Evolutionary conservation across 2,888 invertebrate species (phyloP), one percentile per base, ranked within the genome.

Genomic region (Papilio gigon): DNA sequence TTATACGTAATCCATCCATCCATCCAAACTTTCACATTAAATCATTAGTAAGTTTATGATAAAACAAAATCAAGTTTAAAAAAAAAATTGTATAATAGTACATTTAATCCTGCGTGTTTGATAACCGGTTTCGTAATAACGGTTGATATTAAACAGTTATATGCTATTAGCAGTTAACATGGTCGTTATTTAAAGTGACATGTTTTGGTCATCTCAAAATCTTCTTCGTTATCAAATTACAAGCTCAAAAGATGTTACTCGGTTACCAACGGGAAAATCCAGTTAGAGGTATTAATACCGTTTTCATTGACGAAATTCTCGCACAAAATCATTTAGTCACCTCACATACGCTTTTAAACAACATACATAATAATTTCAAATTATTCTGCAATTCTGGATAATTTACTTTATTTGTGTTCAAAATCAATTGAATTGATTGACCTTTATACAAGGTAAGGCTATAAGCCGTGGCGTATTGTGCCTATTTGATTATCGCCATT

Each of bases 201-300:
- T 50, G 50, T 27, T 14, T 25, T 50, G 27, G 6, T 27, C 27
- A 53, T 53, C 53, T 3, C 0, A n/a, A 27, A n/a, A 53, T 14
- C 27, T 5, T 27, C 27, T 14, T 53, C n/a, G 2, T 53, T 50
- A 25, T 50, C 50, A 53, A 59, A 37, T 20, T 25, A 14, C n/a
- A 11, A 20, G 20, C 20, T 9, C 35, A 20, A 30, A 58, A n/a
- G n/a, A n/a, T n/a, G 35, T 11, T n/a, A 35, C 33, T 58, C 35
- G 33, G n/a, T 33, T 33, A n/a, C 58, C 35, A 58, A 58, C 58
- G 58, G 58, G 58, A 58, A 53, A 58, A 17, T 58, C 30, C 30
- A 33, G 9, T 58, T 58, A 9, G 17, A 6, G 58, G 8, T 11
- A n/a, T 12, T 27, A 0, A 17, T 30, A 53, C 12, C 5, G 53